phyloP scores from a whole-genome alignment of 2,797 vertebrate species.

The Synaphobranchus kaupii region DNA sequence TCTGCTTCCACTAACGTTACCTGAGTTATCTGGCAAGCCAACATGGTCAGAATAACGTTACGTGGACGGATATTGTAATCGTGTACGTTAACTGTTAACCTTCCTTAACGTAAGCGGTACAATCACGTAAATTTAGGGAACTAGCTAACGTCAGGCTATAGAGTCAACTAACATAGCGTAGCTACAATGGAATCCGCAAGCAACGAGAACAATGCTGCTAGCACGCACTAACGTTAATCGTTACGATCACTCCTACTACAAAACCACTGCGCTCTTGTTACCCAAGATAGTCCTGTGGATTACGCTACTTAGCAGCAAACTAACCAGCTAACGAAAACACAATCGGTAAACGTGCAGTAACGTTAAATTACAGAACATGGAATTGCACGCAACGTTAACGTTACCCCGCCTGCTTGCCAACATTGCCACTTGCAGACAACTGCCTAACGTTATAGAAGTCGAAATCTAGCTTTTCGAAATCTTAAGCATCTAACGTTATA shows the following conservation, averaged over 20 bases:
- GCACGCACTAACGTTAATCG: neutral
- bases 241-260: neutral
- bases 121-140: neutral
- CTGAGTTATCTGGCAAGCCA: neutral
- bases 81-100: neutral
- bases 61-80: neutral
- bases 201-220: neutral
- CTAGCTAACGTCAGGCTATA: neutral
- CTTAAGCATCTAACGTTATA: neutral
- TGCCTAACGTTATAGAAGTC: neutral
- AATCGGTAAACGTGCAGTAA: neutral
- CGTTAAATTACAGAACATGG: neutral
- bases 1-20: neutral
- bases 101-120: neutral
- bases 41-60: neutral
- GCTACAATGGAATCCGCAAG: neutral
- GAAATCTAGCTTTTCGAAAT: slow-evolving; percentile 20
- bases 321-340: neutral
- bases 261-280: neutral
- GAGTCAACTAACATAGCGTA: neutral
- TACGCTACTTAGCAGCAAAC: neutral
- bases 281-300: neutral
- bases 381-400: neutral
- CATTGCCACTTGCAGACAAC: slow-evolving; percentile 1
- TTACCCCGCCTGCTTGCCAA: neutral